These are phyloP conservation scores for Venturia canescens DNA, from an alignment of 1,140 invertebrate genomes.

Conservation along the genomic window DNA sequence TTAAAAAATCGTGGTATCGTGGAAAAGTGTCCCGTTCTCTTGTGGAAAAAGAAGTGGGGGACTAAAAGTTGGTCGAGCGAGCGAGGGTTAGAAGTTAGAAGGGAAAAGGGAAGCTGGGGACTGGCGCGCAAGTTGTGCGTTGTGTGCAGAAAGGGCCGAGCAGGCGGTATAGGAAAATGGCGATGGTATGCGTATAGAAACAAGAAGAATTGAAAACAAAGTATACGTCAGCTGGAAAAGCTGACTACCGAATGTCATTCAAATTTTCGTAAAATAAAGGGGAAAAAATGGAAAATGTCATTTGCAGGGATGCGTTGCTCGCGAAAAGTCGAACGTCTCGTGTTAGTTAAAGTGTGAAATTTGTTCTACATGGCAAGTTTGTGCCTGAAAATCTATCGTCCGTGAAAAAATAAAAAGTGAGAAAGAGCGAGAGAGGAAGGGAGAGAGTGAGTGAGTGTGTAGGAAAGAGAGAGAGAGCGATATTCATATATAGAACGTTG, in stretches of 20 bases:
- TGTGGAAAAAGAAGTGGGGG: too few relatives aligned
- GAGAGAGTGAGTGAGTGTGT: neutral
- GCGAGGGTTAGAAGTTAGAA: too few relatives aligned
- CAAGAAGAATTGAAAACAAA: neutral
- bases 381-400: slow-evolving; percentile 51
- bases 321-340: neutral
- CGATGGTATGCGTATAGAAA: slow-evolving; percentile 46
- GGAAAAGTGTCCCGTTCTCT: too few relatives aligned
- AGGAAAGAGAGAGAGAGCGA: too few relatives aligned
- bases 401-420: slow-evolving; percentile 26
- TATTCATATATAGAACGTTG: too few relatives aligned
- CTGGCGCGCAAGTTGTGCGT: too few relatives aligned
- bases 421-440: slow-evolving; percentile 12
- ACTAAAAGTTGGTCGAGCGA: too few relatives aligned
- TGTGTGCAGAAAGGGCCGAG: neutral
- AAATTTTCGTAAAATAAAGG: slow-evolving; percentile 6
- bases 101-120: too few relatives aligned
- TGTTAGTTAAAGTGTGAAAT: slow-evolving; percentile 43
- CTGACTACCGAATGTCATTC: slow-evolving; percentile 52
- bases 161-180: slow-evolving; percentile 49
- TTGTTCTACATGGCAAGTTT: slow-evolving; percentile 51
- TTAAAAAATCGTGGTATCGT: too few relatives aligned
- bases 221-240: slow-evolving; percentile 46
- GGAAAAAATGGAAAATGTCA: slow-evolving; percentile 48
- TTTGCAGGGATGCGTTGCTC: slow-evolving; percentile 7